phyloP scores from a whole-genome alignment of 1,140 invertebrate species.

The Drosophila gunungcola region DNA sequence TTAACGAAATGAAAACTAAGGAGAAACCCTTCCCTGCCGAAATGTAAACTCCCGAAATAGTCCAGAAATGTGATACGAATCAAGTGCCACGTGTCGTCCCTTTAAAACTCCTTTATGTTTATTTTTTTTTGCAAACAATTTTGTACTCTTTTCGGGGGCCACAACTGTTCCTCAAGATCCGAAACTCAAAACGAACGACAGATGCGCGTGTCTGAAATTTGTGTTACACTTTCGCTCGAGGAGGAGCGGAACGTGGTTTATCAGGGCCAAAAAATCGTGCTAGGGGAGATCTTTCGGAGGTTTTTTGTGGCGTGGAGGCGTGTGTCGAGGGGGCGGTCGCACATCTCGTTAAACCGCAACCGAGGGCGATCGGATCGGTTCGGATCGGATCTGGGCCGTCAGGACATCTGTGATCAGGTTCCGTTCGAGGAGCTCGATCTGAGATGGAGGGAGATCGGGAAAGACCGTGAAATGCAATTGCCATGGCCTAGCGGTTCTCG shows the following conservation, averaged over 20 bases:
- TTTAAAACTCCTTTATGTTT: conserved; percentile 14
- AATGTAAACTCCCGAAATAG: conserved; percentile 76
- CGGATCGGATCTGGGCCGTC: conserved; percentile 31
- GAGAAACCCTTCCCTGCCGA: conserved; percentile 55
- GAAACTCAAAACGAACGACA: conserved; percentile 55
- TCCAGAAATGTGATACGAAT: conserved; percentile 80
- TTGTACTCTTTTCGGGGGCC: conserved; percentile 18
- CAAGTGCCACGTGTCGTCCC: conserved; percentile 80
- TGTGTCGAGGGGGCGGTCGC: conserved; percentile 65
- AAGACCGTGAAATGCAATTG: conserved; percentile 72
- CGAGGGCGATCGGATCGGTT: conserved; percentile 53
- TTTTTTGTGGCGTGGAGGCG: conserved; percentile 26
- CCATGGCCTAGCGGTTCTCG: conserved; percentile 59
- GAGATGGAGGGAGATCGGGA: conserved; percentile 14
- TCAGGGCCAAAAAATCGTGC: conserved; percentile 59
- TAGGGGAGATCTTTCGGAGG: conserved; percentile 29
- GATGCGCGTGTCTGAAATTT: conserved; percentile 76
- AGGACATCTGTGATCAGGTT: conserved; percentile 76
- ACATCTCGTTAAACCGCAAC: conserved; percentile 83
- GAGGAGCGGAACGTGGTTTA: conserved; percentile 41
- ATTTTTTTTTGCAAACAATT: conserved; percentile 52
- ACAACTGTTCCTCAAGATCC: conserved; percentile 46
- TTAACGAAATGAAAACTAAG: not conserved
- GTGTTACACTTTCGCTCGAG: conserved; percentile 76
- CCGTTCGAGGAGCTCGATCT: conserved; percentile 40